Evolutionary conservation across 2,113 vertebrate species (phyloP), one percentile per base, ranked within the genome.

Genomic region (Xiphophorus maculatus): DNA sequence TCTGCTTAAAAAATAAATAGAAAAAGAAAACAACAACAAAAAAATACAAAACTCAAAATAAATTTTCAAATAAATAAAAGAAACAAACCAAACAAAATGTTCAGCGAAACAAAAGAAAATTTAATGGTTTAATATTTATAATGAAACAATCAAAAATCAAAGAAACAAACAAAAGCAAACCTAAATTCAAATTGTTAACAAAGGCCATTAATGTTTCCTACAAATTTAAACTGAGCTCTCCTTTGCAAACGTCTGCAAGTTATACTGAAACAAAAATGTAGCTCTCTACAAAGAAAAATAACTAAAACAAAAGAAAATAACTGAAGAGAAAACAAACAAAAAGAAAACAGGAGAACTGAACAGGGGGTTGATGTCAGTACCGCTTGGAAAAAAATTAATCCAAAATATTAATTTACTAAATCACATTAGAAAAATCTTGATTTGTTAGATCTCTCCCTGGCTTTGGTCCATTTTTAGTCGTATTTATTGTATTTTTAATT

Each of bases 81-180:
- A 95, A 97, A 95, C 94, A 90, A 98, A 97, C 95, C 95, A 97
- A 98, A 96, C 88, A 95, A 97, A 97, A 96, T 92, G 77, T 96
- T 94, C 94, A 94, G 95, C 95, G 95, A 98, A 99, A 97, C 93
- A 92, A 99, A 99, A 96, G 92, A 95, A 97, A 97, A 99, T 99
- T 98, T 99, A 99, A 99, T 98, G 95, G 95, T 97, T 96, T 95
- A 58, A 96, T 96, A 95, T 94, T 95, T 95, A 97, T 97, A 96
- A 94, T 79, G 77, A 93, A 95, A 95, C 93, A 92, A 93, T 93
- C 94, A 95, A 98, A 73, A 63, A 74, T 15, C 15, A 74, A 92
- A 94, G 94, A 93, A 96, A 90, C 42, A 80, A 93, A 96, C 89
- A 48, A 79, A 91, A 90, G 76, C 64, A 92, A 95, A 95, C 94